Conservation (phyloP, 2,888 invertebrate species). For the Ennomos quercinarius region DNA sequence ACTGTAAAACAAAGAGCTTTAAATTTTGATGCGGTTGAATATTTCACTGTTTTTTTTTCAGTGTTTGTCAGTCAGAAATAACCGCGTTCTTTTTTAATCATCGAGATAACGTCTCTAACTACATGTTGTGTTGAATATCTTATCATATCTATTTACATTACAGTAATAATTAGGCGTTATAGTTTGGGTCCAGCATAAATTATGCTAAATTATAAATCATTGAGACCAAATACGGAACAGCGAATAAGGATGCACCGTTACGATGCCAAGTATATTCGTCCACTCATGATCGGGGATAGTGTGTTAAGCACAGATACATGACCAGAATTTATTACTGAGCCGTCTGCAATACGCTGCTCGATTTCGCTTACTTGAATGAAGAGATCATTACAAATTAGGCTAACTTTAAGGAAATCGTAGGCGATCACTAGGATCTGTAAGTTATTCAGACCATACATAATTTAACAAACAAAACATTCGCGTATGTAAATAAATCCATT, state of each 20-base stretch:
- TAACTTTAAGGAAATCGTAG: not conserved
- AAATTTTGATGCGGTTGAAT: too few relatives aligned
- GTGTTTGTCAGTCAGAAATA: too few relatives aligned
- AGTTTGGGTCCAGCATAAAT: conserved; percentile 10
- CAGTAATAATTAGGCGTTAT: conserved; percentile 8
- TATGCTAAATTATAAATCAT: conserved; percentile 31
- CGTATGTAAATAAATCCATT: too few relatives aligned
- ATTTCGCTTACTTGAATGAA: conserved; percentile 53
- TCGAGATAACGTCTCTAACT: too few relatives aligned
- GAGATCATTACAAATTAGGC: conserved; percentile 1
- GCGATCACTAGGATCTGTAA: too few relatives aligned
- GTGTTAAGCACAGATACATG: conserved; percentile 68
- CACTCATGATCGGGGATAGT: conserved; percentile 63
- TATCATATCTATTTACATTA: too few relatives aligned
- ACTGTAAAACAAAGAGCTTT: conserved; percentile 15
- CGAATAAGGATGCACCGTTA: conserved; percentile 66
- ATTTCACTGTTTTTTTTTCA: too few relatives aligned
- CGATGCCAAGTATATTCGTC: conserved; percentile 57
- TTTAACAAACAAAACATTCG: too few relatives aligned
- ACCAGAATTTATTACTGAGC: conserved; percentile 57
- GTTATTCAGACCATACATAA: too few relatives aligned
- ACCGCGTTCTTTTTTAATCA: too few relatives aligned
- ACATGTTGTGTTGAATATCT: too few relatives aligned
- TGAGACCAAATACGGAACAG: conserved; percentile 48
- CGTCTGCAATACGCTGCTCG: conserved; percentile 35